Percentiles rank a stretch among this genome's conserved stretches.
These are phyloP conservation scores for Gastracanthus pulcherrimus DNA, from an alignment of 2,888 invertebrate species.

Conservation along the genomic window DNA sequence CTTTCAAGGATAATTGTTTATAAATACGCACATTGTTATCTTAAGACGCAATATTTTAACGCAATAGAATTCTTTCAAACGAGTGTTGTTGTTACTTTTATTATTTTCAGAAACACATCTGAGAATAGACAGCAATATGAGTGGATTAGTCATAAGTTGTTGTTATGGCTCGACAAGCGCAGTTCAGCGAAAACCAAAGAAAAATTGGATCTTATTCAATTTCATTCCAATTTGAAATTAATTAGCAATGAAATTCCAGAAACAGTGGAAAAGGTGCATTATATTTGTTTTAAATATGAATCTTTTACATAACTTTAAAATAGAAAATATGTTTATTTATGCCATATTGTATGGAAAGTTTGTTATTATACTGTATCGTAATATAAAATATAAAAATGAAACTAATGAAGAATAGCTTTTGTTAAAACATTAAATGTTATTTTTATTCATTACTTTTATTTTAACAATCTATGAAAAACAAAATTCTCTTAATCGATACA, in stretches of 20 bases:
- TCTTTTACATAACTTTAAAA: background rate
- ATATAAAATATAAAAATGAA: too few species aligned
- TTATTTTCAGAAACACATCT: constrained; percentile 50
- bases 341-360: background rate
- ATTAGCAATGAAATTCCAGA: constrained; percentile 60
- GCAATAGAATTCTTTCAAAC: background rate
- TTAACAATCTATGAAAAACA: too few species aligned
- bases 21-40: constrained; percentile 7
- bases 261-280: constrained; percentile 57
- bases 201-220: constrained; percentile 61
- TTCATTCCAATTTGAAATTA: constrained; percentile 60
- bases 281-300: background rate
- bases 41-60: constrained; percentile 17
- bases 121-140: constrained; percentile 58
- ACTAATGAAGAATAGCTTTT: background rate
- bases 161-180: constrained; percentile 59
- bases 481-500: too few species aligned
- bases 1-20: constrained; percentile 26
- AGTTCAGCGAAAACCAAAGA: constrained; percentile 55
- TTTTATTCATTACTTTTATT: too few species aligned
- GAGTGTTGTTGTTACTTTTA: background rate
- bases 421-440: too few species aligned
- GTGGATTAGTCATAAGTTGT: constrained; percentile 67
- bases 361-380: too few species aligned
- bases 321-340: background rate